Evolutionary conservation across 2,888 invertebrate genomes (phyloP).

Genomic region (Drosophila lutescens): DNA sequence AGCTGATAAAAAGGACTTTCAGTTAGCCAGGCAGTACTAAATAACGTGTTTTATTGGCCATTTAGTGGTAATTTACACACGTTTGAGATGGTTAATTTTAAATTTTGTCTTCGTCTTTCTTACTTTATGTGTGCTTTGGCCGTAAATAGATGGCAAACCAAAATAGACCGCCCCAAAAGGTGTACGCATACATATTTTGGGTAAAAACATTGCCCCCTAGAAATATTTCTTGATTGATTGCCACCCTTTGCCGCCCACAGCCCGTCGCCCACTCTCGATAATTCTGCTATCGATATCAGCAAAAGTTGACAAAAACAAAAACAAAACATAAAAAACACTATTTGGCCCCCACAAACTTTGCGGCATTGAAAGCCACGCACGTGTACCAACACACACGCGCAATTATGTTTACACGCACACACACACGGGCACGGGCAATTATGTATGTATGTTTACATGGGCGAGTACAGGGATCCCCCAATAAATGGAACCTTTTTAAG

Average conservation of each 20-base stretch:
- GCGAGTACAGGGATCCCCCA: constrained; percentile 1
- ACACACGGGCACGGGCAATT: constrained; percentile 1
- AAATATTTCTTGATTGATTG: constrained; percentile 22
- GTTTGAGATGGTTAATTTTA: background rate
- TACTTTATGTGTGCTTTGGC: background rate
- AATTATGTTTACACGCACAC: constrained; percentile 11
- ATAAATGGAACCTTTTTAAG: background rate
- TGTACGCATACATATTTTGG: constrained; percentile 1
- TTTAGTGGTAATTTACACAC: background rate
- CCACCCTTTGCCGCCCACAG: background rate
- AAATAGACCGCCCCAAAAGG: constrained; percentile 22
- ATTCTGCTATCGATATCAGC: constrained; percentile 23
- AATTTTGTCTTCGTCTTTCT: background rate
- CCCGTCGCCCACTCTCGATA: background rate
- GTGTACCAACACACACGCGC: constrained; percentile 24
- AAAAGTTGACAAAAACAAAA: constrained; percentile 18
- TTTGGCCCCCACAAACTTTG: constrained; percentile 31
- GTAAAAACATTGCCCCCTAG: constrained; percentile 8
- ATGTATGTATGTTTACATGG: constrained; percentile 16
- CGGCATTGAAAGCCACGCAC: constrained; percentile 42
- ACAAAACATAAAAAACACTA: constrained; percentile 11
- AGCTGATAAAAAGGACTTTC: background rate
- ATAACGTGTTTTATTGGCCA: background rate
- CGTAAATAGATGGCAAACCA: constrained; percentile 10
- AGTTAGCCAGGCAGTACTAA: background rate